A percentile compares a stretch with the other conserved stretches of the same genome.
Conservation (phyloP, 2,888 invertebrate genomes). For the Andrena flavipes region DNA sequence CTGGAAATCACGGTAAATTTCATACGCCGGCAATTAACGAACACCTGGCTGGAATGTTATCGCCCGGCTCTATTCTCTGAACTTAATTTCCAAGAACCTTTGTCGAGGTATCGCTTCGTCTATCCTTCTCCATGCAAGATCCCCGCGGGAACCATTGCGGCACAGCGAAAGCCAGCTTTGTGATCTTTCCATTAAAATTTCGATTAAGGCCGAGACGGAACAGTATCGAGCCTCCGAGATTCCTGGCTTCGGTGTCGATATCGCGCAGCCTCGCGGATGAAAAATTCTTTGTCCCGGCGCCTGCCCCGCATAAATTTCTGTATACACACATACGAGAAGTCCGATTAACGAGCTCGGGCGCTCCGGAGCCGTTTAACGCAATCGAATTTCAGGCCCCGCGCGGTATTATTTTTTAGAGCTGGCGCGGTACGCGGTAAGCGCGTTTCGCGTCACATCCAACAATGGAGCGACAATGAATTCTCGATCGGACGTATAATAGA, state of each 20-base stretch:
- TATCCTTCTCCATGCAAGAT: slow-evolving; percentile 9
- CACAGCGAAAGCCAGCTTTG: slow-evolving; percentile 57
- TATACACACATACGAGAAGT: no score
- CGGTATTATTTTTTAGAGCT: background rate
- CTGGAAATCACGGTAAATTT: slow-evolving; percentile 6
- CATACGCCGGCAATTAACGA: slow-evolving; percentile 25
- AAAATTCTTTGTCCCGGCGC: slow-evolving; percentile 15
- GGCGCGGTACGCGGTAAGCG: no score
- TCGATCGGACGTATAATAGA: slow-evolving; percentile 47
- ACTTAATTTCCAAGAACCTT: slow-evolving; percentile 6
- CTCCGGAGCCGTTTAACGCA: background rate
- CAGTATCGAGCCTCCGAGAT: slow-evolving; percentile 45
- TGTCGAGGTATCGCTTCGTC: slow-evolving; percentile 11
- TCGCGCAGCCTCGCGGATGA: slow-evolving; percentile 7
- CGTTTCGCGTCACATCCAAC: background rate
- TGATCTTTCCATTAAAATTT: slow-evolving; percentile 79
- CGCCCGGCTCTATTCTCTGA: background rate
- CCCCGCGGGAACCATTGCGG: slow-evolving; percentile 14
- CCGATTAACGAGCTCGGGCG: background rate
- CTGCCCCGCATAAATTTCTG: slow-evolving; percentile 13
- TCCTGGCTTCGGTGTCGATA: slow-evolving; percentile 49
- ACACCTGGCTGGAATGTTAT: slow-evolving; percentile 13
- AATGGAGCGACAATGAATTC: slow-evolving; percentile 50
- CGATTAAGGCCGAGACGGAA: slow-evolving; percentile 64
- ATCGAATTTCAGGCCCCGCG: no score